Percentiles rank a stretch among this genome's conserved stretches.
Conservation (phyloP, 2,113 vertebrate genomes). For the Theristicus caerulescens region DNA sequence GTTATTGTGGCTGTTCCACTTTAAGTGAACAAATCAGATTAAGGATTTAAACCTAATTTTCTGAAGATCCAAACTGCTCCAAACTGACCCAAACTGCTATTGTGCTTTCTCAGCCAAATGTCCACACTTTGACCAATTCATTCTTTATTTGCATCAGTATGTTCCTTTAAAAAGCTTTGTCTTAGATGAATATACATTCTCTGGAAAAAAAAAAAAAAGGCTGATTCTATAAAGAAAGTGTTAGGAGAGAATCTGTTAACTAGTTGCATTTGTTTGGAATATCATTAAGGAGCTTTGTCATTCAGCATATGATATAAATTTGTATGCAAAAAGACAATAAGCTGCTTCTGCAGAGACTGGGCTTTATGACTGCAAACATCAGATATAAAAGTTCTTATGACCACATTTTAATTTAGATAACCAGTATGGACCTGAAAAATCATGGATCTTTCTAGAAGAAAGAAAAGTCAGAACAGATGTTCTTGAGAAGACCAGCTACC, state of each 20-base stretch:
- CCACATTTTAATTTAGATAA: not conserved
- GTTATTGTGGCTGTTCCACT: not conserved
- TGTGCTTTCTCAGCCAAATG: not conserved
- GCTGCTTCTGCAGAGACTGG: not conserved
- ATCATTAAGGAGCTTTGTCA: not conserved
- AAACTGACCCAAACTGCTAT: not conserved
- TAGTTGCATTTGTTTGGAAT: not conserved
- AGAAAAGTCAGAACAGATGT: not conserved
- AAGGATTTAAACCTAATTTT: not conserved
- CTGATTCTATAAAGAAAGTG: not conserved
- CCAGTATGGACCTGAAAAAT: not conserved
- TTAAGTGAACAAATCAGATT: not conserved
- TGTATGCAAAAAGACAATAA: not conserved
- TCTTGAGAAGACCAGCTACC: not conserved
- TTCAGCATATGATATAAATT: not conserved
- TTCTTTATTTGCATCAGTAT: not conserved
- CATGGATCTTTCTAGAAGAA: not conserved
- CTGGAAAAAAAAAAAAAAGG: rapidly evolving
- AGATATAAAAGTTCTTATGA: not conserved
- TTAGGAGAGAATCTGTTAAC: not conserved
- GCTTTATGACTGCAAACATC: not conserved
- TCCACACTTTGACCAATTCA: not conserved
- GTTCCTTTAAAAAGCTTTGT: not conserved
- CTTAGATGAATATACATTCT: not conserved
- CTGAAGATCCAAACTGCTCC: not conserved